Percentiles rank a stretch among this genome's conserved stretches.
These are phyloP conservation scores for Pangasius mekongensis DNA, from an alignment of 2,797 vertebrate species.

Conservation along the genomic window DNA sequence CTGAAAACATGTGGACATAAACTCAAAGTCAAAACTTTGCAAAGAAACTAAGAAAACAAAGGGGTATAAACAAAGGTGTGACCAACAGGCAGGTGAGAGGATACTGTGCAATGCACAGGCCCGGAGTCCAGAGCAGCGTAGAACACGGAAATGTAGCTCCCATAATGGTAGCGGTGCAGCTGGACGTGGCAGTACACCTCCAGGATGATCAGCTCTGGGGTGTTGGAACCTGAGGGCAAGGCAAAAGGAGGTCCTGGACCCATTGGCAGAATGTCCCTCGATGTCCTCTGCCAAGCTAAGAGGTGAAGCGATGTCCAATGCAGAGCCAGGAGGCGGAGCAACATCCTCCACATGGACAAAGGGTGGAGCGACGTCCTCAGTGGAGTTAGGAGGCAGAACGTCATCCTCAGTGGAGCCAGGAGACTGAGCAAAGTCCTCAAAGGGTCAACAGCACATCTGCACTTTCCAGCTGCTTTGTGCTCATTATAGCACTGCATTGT, in stretches of 20 bases:
- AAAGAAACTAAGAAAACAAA: not conserved
- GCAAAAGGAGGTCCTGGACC: not conserved
- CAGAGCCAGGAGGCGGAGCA: not conserved
- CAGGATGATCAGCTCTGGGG: not conserved
- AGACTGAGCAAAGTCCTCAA: not conserved
- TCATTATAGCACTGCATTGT: conserved; percentile 5
- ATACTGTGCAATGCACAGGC: not conserved
- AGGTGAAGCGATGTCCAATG: not conserved
- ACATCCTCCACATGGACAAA: not conserved
- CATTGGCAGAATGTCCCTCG: no score
- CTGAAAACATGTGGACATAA: not conserved
- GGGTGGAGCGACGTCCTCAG: not conserved
- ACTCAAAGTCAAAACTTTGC: not conserved
- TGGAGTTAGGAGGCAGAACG: conserved; percentile 1
- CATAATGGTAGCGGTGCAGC: not conserved
- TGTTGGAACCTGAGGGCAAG: not conserved
- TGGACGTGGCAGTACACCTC: not conserved
- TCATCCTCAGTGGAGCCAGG: not conserved
- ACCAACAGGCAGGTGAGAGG: not conserved
- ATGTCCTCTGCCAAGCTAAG: not conserved
- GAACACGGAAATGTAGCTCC: not conserved
- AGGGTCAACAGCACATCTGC: not conserved
- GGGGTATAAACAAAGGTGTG: not conserved
- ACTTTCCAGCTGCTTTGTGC: not conserved
- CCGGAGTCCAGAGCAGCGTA: not conserved